Conservation (phyloP, 2,797 vertebrate genomes). For the Acipenser ruthenus region DNA sequence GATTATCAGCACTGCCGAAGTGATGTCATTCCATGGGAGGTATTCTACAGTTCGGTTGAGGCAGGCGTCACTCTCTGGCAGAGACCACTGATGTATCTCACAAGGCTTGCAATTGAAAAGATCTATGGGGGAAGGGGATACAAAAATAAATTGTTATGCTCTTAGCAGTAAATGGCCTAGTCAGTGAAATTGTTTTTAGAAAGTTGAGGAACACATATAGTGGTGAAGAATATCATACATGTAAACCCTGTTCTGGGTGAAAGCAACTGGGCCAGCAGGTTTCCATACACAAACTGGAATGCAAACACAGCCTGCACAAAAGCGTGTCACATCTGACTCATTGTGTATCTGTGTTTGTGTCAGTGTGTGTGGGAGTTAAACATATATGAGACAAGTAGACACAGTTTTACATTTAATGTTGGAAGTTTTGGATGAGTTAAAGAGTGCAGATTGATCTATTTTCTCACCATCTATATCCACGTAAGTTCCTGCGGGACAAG, state of each 20-base stretch:
- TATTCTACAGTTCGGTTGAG: slow-evolving; percentile 44
- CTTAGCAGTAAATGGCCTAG: too few relatives aligned
- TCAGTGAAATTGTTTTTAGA: too few relatives aligned
- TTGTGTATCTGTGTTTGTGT: too few relatives aligned
- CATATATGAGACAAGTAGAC: too few relatives aligned
- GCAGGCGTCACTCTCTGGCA: slow-evolving; percentile 46
- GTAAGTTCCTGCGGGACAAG: not conserved
- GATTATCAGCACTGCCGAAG: slow-evolving; percentile 49
- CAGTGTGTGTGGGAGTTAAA: too few relatives aligned
- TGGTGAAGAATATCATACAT: too few relatives aligned
- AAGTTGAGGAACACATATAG: too few relatives aligned
- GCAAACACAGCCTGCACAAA: not conserved
- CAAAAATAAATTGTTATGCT: not conserved
- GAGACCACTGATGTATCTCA: slow-evolving; percentile 55
- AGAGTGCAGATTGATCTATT: too few relatives aligned
- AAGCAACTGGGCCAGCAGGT: too few relatives aligned
- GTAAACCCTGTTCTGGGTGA: too few relatives aligned
- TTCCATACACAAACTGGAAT: not conserved
- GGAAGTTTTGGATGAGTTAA: too few relatives aligned
- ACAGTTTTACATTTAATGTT: too few relatives aligned
- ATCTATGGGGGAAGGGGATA: slow-evolving; percentile 25
- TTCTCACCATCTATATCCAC: not conserved
- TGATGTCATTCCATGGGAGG: slow-evolving; percentile 46
- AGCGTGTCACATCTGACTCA: not conserved
- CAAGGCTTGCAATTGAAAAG: slow-evolving; percentile 54